Evolutionary conservation across 2,888 invertebrate species (phyloP).

Genomic region (Seladonia tumulorum): DNA sequence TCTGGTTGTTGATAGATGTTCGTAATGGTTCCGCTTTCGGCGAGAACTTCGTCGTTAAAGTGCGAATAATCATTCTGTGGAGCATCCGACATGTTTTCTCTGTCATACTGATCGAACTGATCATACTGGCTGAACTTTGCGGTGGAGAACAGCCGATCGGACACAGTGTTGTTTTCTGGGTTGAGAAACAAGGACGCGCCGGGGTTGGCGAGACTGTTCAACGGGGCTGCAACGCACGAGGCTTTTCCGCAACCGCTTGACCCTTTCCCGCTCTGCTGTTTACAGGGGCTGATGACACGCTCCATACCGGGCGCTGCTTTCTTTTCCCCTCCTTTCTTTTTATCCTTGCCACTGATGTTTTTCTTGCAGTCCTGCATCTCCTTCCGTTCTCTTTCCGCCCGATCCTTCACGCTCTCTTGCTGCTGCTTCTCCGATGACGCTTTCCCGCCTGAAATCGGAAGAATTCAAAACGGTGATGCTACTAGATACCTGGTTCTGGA

Average conservation of each 20-base stretch:
- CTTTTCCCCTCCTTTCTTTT: not conserved
- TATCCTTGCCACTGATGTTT: not conserved
- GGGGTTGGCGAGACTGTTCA: not conserved
- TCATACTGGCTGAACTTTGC: not conserved
- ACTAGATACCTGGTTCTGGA: not conserved
- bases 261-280: conserved; percentile 15
- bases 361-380: conserved; percentile 63
- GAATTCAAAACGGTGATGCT: not conserved
- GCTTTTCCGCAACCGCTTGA: not conserved
- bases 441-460: not conserved
- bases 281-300: conserved; percentile 37
- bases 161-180: not conserved
- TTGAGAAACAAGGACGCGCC: not conserved
- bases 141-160: conserved; percentile 39
- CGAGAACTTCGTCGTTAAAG: not conserved
- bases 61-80: not conserved
- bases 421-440: conserved; percentile 11
- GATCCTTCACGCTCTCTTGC: conserved; percentile 30
- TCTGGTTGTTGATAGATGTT: not conserved
- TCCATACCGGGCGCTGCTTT: not conserved
- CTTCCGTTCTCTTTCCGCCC: conserved; percentile 41
- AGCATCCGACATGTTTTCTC: fast-evolving
- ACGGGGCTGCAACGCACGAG: not conserved
- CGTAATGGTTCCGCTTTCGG: not conserved
- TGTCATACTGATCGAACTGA: not conserved